Percentiles rank a stretch among this genome's conserved stretches.
phyloP scores from a whole-genome alignment of 2,113 vertebrate genomes.

The Emydura subglobosa region DNA sequence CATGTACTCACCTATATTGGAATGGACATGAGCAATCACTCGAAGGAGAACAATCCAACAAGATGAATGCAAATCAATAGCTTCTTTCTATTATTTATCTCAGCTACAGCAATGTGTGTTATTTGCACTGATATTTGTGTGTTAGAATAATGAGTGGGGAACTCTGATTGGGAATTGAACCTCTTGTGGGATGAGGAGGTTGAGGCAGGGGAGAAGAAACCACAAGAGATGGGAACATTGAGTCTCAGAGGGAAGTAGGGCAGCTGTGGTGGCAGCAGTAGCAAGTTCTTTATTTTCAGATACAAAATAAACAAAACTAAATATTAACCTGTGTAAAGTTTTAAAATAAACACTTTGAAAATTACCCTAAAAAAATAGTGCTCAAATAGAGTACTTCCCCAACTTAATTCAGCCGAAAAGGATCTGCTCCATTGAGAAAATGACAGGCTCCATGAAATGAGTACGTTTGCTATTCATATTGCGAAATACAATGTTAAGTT shows the following conservation, averaged over 20 bases:
- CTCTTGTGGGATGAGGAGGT: background rate
- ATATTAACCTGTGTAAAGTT: background rate
- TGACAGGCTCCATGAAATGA: background rate
- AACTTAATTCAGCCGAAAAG: background rate
- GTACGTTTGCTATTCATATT: background rate
- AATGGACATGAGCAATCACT: too few relatives aligned
- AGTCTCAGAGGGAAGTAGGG: background rate
- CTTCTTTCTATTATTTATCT: background rate
- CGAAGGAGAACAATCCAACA: background rate
- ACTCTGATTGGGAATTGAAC: background rate
- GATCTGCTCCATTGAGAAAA: background rate
- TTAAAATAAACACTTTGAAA: background rate
- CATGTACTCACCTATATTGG: too few relatives aligned
- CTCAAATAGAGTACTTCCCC: background rate
- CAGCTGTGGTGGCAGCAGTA: background rate
- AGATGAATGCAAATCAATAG: background rate
- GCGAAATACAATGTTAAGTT: background rate
- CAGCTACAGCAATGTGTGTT: background rate
- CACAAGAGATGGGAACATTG: background rate
- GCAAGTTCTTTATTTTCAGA: background rate
- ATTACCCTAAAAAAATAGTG: background rate
- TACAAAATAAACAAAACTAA: background rate
- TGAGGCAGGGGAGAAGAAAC: background rate
- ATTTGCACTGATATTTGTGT: background rate
- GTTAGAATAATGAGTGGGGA: background rate